These are phyloP conservation scores for Eclectus roratus DNA, from an alignment of 2,113 vertebrate genomes.

Conservation along the genomic window DNA sequence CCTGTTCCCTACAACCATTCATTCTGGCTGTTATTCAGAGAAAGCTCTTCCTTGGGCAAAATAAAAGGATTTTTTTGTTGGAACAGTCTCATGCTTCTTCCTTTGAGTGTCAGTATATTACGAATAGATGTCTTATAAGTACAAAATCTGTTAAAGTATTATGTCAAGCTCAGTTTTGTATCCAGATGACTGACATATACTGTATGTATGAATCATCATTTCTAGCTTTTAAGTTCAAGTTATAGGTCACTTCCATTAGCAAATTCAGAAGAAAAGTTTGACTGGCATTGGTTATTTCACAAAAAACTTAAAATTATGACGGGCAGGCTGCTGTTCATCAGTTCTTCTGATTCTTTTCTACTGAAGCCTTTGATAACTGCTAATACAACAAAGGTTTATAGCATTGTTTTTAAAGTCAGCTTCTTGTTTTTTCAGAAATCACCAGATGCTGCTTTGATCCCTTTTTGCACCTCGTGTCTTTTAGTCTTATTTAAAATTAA, in stretches of 20 bases:
- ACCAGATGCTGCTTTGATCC: slow-evolving; percentile 46
- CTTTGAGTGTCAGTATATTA: neutral
- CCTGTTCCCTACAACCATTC: neutral
- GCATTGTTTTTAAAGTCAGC: neutral
- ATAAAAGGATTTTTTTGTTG: neutral
- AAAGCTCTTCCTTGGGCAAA: neutral
- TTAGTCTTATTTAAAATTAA: slow-evolving; percentile 13
- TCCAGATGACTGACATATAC: neutral
- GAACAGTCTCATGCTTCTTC: neutral
- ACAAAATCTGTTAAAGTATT: neutral
- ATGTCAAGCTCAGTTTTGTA: neutral
- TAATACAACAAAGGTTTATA: slow-evolving; percentile 35
- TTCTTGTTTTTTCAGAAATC: slow-evolving; percentile 5
- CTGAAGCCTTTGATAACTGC: slow-evolving; percentile 8
- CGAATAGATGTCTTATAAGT: neutral
- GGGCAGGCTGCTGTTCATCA: neutral
- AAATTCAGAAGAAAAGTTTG: neutral
- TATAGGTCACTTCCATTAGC: neutral
- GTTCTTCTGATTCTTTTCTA: neutral
- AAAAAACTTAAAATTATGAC: neutral
- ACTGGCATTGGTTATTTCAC: neutral
- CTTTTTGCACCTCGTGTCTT: slow-evolving; percentile 17
- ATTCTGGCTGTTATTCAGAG: neutral
- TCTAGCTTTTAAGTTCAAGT: slow-evolving; percentile 14
- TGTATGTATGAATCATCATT: neutral